These are phyloP conservation scores for Dinomys branickii DNA, from an alignment of 2,113 vertebrate species.

Conservation along the genomic window DNA sequence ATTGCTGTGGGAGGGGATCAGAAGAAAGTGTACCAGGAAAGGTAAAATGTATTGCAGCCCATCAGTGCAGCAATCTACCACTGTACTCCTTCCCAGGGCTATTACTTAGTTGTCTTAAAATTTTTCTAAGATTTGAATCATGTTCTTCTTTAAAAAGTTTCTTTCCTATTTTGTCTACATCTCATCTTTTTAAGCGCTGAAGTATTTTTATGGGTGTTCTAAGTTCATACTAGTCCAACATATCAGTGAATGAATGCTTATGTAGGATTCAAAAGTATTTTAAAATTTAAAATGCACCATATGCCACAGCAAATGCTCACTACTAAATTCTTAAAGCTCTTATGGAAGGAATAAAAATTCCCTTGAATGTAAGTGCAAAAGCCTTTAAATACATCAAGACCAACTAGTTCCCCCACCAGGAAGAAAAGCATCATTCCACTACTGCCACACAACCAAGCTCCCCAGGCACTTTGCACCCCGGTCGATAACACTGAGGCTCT, in stretches of 20 bases:
- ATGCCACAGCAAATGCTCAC: conserved; percentile 82
- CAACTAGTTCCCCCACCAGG: conserved; percentile 42
- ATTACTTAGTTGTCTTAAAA: conserved; percentile 1
- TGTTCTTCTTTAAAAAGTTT: conserved; percentile 52
- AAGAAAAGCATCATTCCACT: conserved; percentile 52
- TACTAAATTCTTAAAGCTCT: conserved; percentile 77
- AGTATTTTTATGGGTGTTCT: conserved; percentile 65
- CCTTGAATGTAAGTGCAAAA: conserved; percentile 72
- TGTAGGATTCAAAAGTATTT: conserved; percentile 77
- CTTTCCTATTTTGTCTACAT: conserved; percentile 58
- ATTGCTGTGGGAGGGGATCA: background rate
- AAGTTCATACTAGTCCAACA: conserved; percentile 72
- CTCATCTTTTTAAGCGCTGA: conserved; percentile 62
- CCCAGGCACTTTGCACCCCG: background rate
- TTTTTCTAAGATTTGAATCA: conserved; percentile 27
- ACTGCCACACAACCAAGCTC: background rate
- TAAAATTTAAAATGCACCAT: conserved; percentile 81
- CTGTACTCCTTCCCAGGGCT: background rate
- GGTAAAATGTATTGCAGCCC: background rate
- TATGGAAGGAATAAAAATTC: conserved; percentile 71
- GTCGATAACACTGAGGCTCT: no score
- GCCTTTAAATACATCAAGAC: conserved; percentile 64
- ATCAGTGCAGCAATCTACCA: background rate
- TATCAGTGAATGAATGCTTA: conserved; percentile 78
- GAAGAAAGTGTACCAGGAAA: background rate